These are phyloP conservation scores for Horisme vitalbata DNA, from an alignment of 2,888 invertebrate genomes.

Conservation along the genomic window DNA sequence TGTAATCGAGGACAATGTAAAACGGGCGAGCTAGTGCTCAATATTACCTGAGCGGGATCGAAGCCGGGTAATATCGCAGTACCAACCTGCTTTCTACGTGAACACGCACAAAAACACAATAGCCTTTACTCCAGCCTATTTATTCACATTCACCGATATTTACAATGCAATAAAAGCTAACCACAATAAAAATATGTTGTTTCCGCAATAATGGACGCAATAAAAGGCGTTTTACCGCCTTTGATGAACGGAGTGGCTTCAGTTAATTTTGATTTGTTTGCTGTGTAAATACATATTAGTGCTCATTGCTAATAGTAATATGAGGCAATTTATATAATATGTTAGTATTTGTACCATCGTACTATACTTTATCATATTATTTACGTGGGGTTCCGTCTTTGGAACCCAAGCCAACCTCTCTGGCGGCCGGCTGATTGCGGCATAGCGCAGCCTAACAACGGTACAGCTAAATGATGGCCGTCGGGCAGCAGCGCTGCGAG, in stretches of 20 bases:
- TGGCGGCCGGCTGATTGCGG: too few relatives aligned
- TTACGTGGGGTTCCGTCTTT: too few relatives aligned
- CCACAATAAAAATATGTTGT: slow-evolving; percentile 50
- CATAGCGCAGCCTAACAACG: too few relatives aligned
- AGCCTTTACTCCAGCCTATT: slow-evolving; percentile 36
- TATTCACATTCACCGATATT: slow-evolving; percentile 49
- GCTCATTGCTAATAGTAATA: slow-evolving; percentile 43
- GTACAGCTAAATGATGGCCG: too few relatives aligned
- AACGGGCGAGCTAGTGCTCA: too few relatives aligned
- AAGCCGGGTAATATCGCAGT: neutral
- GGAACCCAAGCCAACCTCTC: too few relatives aligned
- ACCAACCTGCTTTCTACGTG: slow-evolving; percentile 21
- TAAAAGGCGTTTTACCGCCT: slow-evolving; percentile 46
- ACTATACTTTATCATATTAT: too few relatives aligned
- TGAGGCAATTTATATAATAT: slow-evolving; percentile 37
- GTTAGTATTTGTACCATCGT: too few relatives aligned
- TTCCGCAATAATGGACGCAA: slow-evolving; percentile 43
- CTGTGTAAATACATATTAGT: slow-evolving; percentile 50
- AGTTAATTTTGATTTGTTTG: slow-evolving; percentile 50
- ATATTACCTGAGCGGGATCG: neutral
- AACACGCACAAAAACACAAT: slow-evolving; percentile 36
- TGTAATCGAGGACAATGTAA: too few relatives aligned
- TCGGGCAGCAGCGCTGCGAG: too few relatives aligned
- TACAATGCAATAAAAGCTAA: slow-evolving; percentile 51
- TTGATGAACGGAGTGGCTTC: slow-evolving; percentile 40